Conservation (phyloP, 2,113 vertebrate genomes). For the Apodemus speciosus region DNA sequence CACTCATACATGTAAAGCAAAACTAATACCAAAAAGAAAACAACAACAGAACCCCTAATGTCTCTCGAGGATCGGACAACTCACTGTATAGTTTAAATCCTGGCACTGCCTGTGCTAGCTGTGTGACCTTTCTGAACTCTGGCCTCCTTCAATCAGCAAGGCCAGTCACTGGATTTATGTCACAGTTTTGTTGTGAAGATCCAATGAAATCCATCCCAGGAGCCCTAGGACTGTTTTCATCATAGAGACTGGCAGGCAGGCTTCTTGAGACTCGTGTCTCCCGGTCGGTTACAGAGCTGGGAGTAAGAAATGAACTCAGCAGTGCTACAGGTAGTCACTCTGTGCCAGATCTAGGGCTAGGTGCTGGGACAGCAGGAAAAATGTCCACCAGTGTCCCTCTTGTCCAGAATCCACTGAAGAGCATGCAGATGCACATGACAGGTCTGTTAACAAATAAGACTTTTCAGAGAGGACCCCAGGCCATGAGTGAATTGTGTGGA, state of each 20-base stretch:
- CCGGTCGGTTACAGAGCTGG: not conserved
- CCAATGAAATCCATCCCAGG: not conserved
- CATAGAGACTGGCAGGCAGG: not conserved
- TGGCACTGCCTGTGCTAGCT: not conserved
- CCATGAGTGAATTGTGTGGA: not conserved
- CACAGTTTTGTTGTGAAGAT: not conserved
- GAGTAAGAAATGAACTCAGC: not conserved
- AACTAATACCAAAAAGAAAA: not conserved
- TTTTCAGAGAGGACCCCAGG: not conserved
- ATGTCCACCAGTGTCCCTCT: no score
- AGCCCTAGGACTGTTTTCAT: not conserved
- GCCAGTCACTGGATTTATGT: not conserved
- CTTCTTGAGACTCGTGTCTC: not conserved
- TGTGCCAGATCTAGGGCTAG: not conserved
- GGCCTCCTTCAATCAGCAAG: not conserved
- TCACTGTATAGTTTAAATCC: not conserved
- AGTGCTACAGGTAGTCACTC: not conserved
- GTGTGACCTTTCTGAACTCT: conserved; percentile 21
- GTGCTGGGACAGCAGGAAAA: not conserved
- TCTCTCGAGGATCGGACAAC: not conserved
- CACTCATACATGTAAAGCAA: not conserved
- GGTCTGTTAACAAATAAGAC: not conserved
- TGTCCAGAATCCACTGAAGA: not conserved
- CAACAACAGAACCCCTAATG: not conserved
- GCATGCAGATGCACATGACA: not conserved